These are phyloP conservation scores for Falco columbarius DNA, from an alignment of 2,797 vertebrate species.

Conservation along the genomic window DNA sequence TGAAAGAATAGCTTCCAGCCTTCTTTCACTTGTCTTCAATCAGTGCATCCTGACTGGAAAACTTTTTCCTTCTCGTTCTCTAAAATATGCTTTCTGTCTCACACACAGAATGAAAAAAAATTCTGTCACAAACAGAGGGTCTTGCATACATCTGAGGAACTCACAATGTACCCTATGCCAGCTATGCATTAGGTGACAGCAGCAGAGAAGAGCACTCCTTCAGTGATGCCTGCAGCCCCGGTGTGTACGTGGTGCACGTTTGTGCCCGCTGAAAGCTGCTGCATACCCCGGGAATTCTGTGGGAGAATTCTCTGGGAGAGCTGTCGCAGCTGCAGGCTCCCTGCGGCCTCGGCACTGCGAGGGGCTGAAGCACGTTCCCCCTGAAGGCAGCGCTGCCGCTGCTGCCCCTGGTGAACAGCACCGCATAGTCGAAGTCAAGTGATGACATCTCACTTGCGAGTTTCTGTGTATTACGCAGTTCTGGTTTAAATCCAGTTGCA, in stretches of 20 bases:
- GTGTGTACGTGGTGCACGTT: fast-evolving
- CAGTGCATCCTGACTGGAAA: not conserved
- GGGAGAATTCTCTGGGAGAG: fast-evolving
- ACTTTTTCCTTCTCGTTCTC: not conserved
- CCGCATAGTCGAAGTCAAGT: not conserved
- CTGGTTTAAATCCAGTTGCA: not conserved
- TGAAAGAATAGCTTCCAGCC: constrained; percentile 6
- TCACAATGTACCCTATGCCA: fast-evolving
- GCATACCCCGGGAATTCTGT: fast-evolving
- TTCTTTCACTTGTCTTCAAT: not conserved
- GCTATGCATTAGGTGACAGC: fast-evolving
- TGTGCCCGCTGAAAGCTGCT: not conserved
- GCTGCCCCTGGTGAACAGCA: fast-evolving
- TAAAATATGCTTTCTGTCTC: not conserved
- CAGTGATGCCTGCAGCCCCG: fast-evolving
- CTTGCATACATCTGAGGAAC: fast-evolving
- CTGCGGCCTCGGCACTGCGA: fast-evolving
- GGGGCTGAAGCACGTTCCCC: not conserved
- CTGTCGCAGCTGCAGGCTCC: not conserved
- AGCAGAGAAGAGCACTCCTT: not conserved
- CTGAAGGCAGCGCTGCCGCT: fast-evolving
- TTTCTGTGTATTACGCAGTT: not conserved
- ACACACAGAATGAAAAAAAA: not conserved
- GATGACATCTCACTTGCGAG: fast-evolving
- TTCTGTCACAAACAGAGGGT: not conserved